Evolutionary conservation across 2,797 vertebrate genomes (phyloP).

Genomic region (Aplochiton taeniatus): DNA sequence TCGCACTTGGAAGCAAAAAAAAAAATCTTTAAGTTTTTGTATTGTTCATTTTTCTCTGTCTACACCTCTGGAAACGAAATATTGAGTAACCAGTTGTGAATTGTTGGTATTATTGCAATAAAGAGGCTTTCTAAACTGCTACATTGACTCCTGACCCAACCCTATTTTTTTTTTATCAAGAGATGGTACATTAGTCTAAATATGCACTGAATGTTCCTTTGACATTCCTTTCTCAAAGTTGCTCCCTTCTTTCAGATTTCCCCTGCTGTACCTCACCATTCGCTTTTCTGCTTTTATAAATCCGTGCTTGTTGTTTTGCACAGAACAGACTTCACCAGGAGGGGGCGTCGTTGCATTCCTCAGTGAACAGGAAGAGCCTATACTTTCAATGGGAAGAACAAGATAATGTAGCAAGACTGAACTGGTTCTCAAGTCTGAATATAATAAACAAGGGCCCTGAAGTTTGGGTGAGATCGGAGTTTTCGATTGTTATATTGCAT

Average conservation of each 20-base stretch:
- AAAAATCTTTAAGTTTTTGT: conserved; percentile 49
- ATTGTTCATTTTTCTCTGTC: conserved; percentile 58
- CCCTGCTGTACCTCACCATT: not conserved
- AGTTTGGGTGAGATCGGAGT: conserved; percentile 16
- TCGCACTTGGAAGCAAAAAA: conserved; percentile 47
- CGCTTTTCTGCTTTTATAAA: too few relatives aligned
- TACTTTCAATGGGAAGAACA: too few relatives aligned
- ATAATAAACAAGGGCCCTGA: conserved; percentile 15
- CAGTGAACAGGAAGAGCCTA: fast-evolving
- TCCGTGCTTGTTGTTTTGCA: too few relatives aligned
- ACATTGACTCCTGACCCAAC: not conserved
- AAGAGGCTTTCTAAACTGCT: conserved; percentile 79
- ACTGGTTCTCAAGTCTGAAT: conserved; percentile 54
- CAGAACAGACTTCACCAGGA: conserved; percentile 24
- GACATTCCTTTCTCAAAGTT: not conserved
- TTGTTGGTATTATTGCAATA: conserved; percentile 77
- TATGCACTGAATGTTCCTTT: not conserved
- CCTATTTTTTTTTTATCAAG: not conserved
- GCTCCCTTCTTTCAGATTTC: not conserved
- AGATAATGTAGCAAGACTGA: conserved; percentile 61
- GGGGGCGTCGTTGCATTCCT: conserved; percentile 33
- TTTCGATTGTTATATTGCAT: not conserved
- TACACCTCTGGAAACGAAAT: conserved; percentile 67
- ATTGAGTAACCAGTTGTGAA: conserved; percentile 57
- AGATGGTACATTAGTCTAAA: too few relatives aligned